Conservation (phyloP, 2,113 vertebrate species). For the Rhizomys pruinosus region DNA sequence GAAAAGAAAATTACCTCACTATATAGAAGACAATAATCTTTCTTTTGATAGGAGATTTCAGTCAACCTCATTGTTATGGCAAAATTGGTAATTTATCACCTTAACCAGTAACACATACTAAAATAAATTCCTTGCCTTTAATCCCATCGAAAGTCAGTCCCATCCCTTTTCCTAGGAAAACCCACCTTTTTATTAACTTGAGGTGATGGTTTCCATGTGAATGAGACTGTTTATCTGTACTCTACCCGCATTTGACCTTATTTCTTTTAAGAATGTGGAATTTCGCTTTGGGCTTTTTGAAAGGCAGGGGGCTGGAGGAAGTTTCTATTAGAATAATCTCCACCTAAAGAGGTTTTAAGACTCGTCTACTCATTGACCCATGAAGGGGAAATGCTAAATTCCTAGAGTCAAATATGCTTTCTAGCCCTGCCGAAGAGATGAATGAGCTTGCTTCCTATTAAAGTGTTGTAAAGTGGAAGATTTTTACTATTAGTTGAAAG, state of each 20-base stretch:
- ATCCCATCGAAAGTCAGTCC: conserved; percentile 67
- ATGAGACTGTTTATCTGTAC: conserved; percentile 76
- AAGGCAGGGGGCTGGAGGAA: conserved; percentile 68
- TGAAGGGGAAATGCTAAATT: conserved; percentile 89
- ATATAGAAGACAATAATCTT: conserved; percentile 40
- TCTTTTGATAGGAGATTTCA: background rate
- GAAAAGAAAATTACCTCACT: conserved; percentile 15
- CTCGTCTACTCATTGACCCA: conserved; percentile 85
- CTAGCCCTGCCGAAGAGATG: conserved; percentile 82
- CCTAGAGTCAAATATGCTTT: conserved; percentile 83
- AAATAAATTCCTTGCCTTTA: conserved; percentile 59
- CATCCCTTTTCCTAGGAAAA: background rate
- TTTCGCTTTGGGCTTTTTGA: conserved; percentile 75
- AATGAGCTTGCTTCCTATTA: conserved; percentile 81
- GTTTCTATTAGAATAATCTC: conserved; percentile 86
- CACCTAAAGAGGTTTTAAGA: conserved; percentile 85
- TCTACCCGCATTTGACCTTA: conserved; percentile 73
- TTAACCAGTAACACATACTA: background rate
- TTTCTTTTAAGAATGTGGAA: conserved; percentile 80
- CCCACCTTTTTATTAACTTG: conserved; percentile 54
- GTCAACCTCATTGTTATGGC: conserved; percentile 49
- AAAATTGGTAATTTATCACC: conserved; percentile 41
- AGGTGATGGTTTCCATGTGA: conserved; percentile 72
- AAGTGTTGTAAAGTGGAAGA: conserved; percentile 81
- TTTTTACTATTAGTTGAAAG: conserved; percentile 81